phyloP scores from a whole-genome alignment of 1,140 invertebrate genomes.

The Hetaerina americana region DNA sequence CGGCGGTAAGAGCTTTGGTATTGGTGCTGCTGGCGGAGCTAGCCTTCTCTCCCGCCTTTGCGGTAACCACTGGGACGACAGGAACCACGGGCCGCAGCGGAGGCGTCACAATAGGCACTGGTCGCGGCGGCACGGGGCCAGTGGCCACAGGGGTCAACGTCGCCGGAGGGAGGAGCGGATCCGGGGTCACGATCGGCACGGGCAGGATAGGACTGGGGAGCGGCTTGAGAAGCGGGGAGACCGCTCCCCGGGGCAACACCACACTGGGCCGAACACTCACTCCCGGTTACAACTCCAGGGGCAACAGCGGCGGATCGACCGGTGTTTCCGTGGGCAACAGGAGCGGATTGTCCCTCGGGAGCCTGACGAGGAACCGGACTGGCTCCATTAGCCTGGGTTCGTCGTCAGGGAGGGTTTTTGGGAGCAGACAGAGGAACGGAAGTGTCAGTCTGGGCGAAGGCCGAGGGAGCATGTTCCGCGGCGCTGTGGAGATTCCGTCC shows the following conservation, averaged over 20 bases:
- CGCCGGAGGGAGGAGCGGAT: background rate
- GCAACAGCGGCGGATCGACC: background rate
- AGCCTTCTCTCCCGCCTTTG: too few species aligned
- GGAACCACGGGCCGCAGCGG: background rate
- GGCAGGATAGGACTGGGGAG: background rate
- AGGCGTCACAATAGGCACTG: background rate
- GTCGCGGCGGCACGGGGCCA: background rate
- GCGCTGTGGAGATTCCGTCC: background rate
- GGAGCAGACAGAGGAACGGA: background rate
- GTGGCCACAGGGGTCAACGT: background rate
- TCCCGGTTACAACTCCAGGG: background rate
- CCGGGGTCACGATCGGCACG: background rate
- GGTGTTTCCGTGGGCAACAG: background rate
- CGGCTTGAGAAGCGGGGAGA: background rate
- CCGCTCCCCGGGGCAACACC: background rate
- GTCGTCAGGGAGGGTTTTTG: too few species aligned
- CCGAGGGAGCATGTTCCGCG: background rate
- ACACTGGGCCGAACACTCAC: background rate
- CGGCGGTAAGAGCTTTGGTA: too few species aligned
- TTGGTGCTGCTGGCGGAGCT: too few species aligned
- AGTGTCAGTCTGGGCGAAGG: background rate
- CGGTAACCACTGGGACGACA: too few species aligned
- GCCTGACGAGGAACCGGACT: background rate
- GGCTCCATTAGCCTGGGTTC: background rate
- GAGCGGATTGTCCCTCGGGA: background rate